These are phyloP conservation scores for Tolmerus cingulatus DNA, from an alignment of 2,888 invertebrate genomes.

Conservation along the genomic window DNA sequence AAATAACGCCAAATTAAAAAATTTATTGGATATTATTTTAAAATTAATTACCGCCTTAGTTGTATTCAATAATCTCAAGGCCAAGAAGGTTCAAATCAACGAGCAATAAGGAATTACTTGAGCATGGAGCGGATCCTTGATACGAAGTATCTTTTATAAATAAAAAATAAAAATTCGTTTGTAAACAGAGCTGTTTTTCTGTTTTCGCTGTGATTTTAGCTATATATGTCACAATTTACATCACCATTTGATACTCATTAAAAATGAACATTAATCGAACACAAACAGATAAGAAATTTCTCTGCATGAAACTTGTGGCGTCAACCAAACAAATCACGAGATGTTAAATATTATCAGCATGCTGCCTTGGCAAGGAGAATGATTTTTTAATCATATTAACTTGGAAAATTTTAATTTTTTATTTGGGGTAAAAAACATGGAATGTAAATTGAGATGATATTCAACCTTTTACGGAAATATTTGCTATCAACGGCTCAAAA, in stretches of 20 bases:
- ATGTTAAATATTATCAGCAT: not conserved
- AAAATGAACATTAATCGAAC: not conserved
- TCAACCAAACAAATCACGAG: not conserved
- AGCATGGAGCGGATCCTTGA: not conserved
- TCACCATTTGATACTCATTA: not conserved
- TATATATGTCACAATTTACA: slow-evolving; percentile 15
- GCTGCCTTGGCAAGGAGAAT: not conserved
- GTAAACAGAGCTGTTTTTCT: not conserved
- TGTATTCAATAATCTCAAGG: not conserved
- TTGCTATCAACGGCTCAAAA: too few species aligned
- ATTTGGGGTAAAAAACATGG: not conserved
- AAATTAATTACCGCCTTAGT: not conserved
- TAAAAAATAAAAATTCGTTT: not conserved
- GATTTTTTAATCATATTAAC: not conserved
- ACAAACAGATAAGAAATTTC: not conserved
- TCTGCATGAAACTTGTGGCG: not conserved
- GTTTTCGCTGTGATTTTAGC: not conserved
- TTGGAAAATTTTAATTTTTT: not conserved
- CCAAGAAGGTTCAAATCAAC: not conserved
- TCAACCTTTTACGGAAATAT: not conserved
- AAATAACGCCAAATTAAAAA: not conserved
- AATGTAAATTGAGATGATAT: not conserved
- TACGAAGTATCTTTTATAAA: not conserved
- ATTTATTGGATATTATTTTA: not conserved
- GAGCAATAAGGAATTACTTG: not conserved